A percentile compares a stretch with the other conserved stretches of the same genome.
phyloP scores from a whole-genome alignment of 2,113 vertebrate species.

The Lophochroa leadbeateri region DNA sequence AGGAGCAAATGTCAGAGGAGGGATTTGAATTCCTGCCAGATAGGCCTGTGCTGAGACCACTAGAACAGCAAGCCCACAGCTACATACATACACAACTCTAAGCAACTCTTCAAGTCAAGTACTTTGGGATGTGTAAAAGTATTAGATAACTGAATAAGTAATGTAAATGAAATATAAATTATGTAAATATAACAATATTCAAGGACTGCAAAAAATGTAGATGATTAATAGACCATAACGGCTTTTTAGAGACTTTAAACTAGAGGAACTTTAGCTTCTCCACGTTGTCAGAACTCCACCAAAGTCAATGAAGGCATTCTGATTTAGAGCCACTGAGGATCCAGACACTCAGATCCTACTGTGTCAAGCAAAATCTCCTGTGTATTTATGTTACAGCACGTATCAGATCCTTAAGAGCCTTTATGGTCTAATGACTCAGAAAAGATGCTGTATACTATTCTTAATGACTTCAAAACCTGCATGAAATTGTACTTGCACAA shows the following conservation, averaged over 20 bases:
- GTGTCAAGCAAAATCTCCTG: not conserved
- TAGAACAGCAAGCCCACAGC: constrained; percentile 58
- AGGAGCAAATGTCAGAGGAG: constrained; percentile 58
- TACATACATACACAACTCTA: constrained; percentile 51
- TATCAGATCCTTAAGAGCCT: constrained; percentile 23
- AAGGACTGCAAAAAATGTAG: constrained; percentile 53
- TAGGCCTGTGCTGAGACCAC: constrained; percentile 66
- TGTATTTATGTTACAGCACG: not conserved
- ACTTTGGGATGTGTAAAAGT: constrained; percentile 45
- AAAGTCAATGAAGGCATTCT: not conserved
- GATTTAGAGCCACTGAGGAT: constrained; percentile 40
- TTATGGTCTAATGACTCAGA: constrained; percentile 64
- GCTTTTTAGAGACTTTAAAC: constrained; percentile 34
- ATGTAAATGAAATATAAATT: constrained; percentile 58
- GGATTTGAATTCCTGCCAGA: constrained; percentile 38
- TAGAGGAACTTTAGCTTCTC: constrained; percentile 11
- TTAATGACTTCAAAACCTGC: constrained; percentile 18
- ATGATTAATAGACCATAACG: constrained; percentile 68
- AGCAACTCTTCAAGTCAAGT: constrained; percentile 44
- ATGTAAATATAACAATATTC: constrained; percentile 59
- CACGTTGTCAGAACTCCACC: not conserved
- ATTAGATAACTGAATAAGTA: constrained; percentile 34
- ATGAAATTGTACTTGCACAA: constrained; percentile 27
- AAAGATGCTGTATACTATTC: constrained; percentile 51
- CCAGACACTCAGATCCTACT: not conserved